These are phyloP conservation scores for Ispidina picta DNA, from an alignment of 2,797 vertebrate species.

Conservation along the genomic window DNA sequence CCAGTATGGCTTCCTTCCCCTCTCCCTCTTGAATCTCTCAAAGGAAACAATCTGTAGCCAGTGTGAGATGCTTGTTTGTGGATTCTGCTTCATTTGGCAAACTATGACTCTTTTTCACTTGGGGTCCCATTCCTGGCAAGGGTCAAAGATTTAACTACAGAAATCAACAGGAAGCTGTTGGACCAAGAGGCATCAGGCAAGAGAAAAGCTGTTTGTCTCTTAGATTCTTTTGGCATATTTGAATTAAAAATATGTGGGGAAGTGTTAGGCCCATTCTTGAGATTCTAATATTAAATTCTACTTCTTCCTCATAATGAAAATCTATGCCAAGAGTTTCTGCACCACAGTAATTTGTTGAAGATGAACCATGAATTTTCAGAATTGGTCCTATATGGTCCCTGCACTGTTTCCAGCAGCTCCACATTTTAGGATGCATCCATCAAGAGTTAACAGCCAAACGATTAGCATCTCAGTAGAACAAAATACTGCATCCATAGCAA, in stretches of 20 bases:
- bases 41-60: background rate
- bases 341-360: background rate
- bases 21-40: background rate
- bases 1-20: background rate
- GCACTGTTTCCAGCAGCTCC: background rate
- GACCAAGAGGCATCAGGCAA: slow-evolving; percentile 27
- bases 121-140: slow-evolving; percentile 53
- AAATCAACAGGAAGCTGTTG: slow-evolving; percentile 49
- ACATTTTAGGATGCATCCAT: background rate
- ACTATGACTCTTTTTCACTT: slow-evolving; percentile 35
- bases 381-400: background rate
- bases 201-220: slow-evolving; percentile 30
- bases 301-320: background rate
- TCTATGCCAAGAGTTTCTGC: background rate
- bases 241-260: slow-evolving; percentile 6
- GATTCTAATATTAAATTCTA: background rate
- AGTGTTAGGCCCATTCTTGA: background rate
- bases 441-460: background rate
- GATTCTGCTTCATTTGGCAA: slow-evolving; percentile 57
- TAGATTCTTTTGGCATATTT: slow-evolving; percentile 11
- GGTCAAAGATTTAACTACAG: slow-evolving; percentile 53
- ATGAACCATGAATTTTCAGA: background rate
- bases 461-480: background rate
- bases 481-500: slow-evolving; percentile 45
- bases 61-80: slow-evolving; percentile 53